Percentiles rank a stretch among this genome's conserved stretches.
These are phyloP conservation scores for Hesperophylax magnus DNA, from an alignment of 1,140 invertebrate species.

Conservation along the genomic window DNA sequence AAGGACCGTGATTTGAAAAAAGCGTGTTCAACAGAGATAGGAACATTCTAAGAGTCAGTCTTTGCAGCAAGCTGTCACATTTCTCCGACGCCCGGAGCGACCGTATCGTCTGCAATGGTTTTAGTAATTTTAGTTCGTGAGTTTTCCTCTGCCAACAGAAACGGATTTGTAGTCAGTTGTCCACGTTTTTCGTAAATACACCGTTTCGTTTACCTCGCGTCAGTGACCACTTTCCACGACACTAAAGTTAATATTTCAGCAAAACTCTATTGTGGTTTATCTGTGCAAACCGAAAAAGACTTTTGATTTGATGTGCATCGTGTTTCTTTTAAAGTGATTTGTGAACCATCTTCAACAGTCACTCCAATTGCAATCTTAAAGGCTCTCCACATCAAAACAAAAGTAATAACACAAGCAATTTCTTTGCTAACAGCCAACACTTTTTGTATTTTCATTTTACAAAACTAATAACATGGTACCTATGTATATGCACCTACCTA, in stretches of 20 bases:
- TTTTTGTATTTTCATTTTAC: too few species aligned
- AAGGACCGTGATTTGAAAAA: not conserved
- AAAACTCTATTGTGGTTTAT: not conserved
- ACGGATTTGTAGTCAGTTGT: not conserved
- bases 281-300: not conserved
- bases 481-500: too few species aligned
- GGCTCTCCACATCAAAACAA: too few species aligned
- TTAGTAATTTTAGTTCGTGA: not conserved
- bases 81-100: slow-evolving; percentile 27
- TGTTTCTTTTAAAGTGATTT: not conserved
- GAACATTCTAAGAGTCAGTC: slow-evolving; percentile 10
- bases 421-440: too few species aligned
- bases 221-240: not conserved
- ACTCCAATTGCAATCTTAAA: too few species aligned
- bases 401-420: too few species aligned
- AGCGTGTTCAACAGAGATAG: not conserved
- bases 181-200: slow-evolving; percentile 12
- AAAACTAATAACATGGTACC: too few species aligned
- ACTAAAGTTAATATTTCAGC: not conserved
- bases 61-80: slow-evolving; percentile 28
- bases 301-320: slow-evolving; percentile 1
- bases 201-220: not conserved
- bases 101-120: not conserved
- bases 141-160: not conserved
- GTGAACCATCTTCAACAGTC: not conserved